phyloP scores from a whole-genome alignment of 64 coral and sea anemone species.

The Montipora cactus region DNA sequence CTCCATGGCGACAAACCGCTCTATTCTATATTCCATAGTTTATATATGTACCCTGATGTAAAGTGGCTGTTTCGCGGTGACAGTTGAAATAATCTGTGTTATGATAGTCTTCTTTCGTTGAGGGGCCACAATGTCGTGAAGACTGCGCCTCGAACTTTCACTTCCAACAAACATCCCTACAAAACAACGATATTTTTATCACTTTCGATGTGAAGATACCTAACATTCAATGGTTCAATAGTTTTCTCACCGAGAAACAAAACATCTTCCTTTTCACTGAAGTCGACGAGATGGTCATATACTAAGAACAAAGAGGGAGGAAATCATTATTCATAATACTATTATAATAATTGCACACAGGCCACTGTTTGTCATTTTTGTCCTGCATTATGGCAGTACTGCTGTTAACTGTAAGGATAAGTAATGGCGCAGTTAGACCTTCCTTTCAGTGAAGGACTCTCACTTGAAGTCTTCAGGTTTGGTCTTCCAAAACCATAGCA shows the following conservation, averaged over 20 bases:
- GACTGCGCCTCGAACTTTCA: conserved; percentile 62
- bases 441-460: too few relatives aligned
- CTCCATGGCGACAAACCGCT: too few relatives aligned
- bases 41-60: conserved; percentile 61
- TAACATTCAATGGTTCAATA: background rate
- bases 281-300: conserved; percentile 72
- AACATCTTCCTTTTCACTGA: conserved; percentile 81
- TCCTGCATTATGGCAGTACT: too few relatives aligned
- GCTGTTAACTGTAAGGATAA: too few relatives aligned
- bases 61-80: conserved; percentile 73
- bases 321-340: too few relatives aligned
- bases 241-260: conserved; percentile 79
- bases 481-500: too few relatives aligned
- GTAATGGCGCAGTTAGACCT: too few relatives aligned
- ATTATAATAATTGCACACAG: too few relatives aligned
- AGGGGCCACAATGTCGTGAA: conserved; percentile 78
- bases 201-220: background rate
- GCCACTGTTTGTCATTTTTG: too few relatives aligned
- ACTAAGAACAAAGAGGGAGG: conserved; percentile 47
- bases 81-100: conserved; percentile 52
- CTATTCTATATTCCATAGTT: too few relatives aligned
- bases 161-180: conserved; percentile 74
- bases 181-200: conserved; percentile 13
- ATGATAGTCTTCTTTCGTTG: conserved; percentile 69
- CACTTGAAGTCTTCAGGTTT: too few relatives aligned